Conservation (phyloP, 2,888 invertebrate genomes). For the Drosophila colorata region DNA sequence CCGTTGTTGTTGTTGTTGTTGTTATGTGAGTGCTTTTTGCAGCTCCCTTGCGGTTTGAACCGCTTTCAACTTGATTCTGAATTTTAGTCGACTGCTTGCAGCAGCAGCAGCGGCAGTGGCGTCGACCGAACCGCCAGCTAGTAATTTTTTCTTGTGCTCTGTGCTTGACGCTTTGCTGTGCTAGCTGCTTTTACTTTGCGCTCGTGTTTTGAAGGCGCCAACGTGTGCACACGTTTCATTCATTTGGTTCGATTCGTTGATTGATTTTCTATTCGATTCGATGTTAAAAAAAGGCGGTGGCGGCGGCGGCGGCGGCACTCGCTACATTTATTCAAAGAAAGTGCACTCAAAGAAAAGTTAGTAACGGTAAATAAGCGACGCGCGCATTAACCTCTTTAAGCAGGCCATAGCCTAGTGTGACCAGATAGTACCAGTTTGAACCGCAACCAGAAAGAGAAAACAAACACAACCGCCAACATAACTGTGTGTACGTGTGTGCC, state of each 20-base stretch:
- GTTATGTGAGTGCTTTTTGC: slow-evolving; percentile 35
- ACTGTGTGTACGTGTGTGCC: neutral
- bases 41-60: slow-evolving; percentile 66
- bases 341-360: slow-evolving; percentile 57
- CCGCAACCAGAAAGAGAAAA: slow-evolving; percentile 9
- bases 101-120: slow-evolving; percentile 20
- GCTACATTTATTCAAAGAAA: slow-evolving; percentile 41
- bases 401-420: slow-evolving; percentile 2
- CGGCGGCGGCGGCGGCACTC: slow-evolving; percentile 18
- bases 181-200: slow-evolving; percentile 49
- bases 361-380: slow-evolving; percentile 49
- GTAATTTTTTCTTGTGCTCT: slow-evolving; percentile 30
- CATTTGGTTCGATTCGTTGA: slow-evolving; percentile 1
- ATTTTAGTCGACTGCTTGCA: slow-evolving; percentile 43
- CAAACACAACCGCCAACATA: neutral
- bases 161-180: slow-evolving; percentile 23
- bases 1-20: slow-evolving; percentile 17
- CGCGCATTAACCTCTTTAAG: slow-evolving; percentile 37
- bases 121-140: slow-evolving; percentile 12
- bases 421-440: slow-evolving; percentile 43
- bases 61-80: slow-evolving; percentile 73
- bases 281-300: slow-evolving; percentile 31
- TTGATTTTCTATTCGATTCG: neutral
- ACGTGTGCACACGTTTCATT: slow-evolving; percentile 22
- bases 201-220: slow-evolving; percentile 21